Base-by-base conservation (phyloP, 2,113 vertebrate species). In the Actenoides lindsayi region DNA sequence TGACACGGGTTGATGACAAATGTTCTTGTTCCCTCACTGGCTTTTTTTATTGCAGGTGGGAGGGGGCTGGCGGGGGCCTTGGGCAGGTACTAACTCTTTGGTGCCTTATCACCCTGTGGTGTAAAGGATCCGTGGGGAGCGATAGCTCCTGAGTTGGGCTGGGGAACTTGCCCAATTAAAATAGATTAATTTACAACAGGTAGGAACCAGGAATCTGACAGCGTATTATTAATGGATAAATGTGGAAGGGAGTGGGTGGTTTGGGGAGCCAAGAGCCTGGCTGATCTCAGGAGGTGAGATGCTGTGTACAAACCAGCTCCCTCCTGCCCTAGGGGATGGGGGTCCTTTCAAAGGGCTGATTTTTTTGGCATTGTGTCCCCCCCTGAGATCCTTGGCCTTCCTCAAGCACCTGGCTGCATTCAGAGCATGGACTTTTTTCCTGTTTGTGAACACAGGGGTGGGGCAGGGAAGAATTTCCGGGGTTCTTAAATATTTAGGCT, bases 1-100 rank as follows among this genome's bases (percentile, higher is more conserved):
- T 83, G 44, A 92, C 96, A 85, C 74, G 13, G 57, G 57, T 14
- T 24, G 84, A 67, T 97, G 96, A 96, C 84, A 95, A 97, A 97
- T 9, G 8, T 83, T 86, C 91, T 90, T 30, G 33, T 91, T 48
- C n/a, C 37, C 69, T 37, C 68, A 20, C 74, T 37, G 86, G 67
- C 56, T 90, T 86, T 90, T 90, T 96, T 96, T 95, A 90, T 69
- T 85, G 76, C 27, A 1, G 53, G 65, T 44, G 59, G 85, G 69
- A 62, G 46, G 12, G 57, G 57, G 87, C 59, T 27, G 8, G 7
- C 1, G 42, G 77, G 28, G 25, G 57, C 50, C 74, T 94, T 88
- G 48, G 46, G 95, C 94, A 82, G 70, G 80, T 37, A 59, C 30
- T 78, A 67, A 80, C 44, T 89, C 88, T 92, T 90, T 15, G 6